Base-by-base conservation (phyloP, 2,888 invertebrate species). In the Lasioglossum calceatum region DNA sequence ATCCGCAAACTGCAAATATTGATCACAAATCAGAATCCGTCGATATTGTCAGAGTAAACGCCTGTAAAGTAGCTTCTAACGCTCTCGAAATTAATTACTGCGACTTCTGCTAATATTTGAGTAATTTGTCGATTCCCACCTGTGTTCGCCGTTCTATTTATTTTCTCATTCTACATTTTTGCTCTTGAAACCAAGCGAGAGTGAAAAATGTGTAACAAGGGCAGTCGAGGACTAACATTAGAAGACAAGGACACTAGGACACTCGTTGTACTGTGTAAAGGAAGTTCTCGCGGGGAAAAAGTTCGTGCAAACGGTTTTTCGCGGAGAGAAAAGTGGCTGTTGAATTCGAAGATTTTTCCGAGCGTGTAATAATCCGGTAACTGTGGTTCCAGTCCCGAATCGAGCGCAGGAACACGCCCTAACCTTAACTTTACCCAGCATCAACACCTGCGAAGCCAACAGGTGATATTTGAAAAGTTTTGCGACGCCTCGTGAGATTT, bases 401-500 rank as follows among this genome's bases (percentile, higher is more conserved):
- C 14, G 54, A 76, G 50, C 8, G 4, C 5, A 47, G 14, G 39
- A 72, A 80, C 74, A 36, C 64, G 27, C 58, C 39, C 27, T 16
- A 77, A 74, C 75, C 74, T 61, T 39, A 74, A 77, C 84, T 81
- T 84, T 47, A 61, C 72, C 67, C 58, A 27, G 19, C 50, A 32
- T 16, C 50, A 81, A 67, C 71, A 54, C 58, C 47, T 42, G 54
- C 50, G 75, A 78, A 77, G 27, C 78, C 87, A 88, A 88, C 87
- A 88, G 87, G 87, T 87, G 87, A 87, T 84, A 79, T 77, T 73
- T 61, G 84, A 83, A 83, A 86, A 86, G 84, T 85, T 85, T 75
- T 27, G 7, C 61, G 78, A 82, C 61, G 74, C 71, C 82, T 75
- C 71, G 61, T 73, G 61, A 85, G 82, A 85, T 85, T 85, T 85